These are phyloP conservation scores for Schizopygopsis malacanthus DNA, from an alignment of 2,797 vertebrate genomes.

Conservation along the genomic window DNA sequence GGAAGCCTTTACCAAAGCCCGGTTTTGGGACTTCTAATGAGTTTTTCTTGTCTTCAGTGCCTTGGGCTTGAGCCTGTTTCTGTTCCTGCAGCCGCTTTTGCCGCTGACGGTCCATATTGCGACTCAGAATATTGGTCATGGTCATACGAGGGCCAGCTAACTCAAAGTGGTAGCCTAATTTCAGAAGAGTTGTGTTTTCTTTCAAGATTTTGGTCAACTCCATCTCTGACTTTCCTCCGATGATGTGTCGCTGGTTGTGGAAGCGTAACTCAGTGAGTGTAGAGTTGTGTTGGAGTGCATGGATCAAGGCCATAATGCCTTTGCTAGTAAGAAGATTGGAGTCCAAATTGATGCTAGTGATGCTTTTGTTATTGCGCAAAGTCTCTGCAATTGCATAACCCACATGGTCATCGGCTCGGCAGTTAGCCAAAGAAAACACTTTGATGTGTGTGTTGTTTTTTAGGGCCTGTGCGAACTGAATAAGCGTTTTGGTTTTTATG, in stretches of 20 bases:
- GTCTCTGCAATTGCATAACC: constrained; percentile 91
- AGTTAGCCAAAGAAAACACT: constrained; percentile 91
- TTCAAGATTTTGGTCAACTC: constrained; percentile 95
- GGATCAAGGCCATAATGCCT: constrained; percentile 93
- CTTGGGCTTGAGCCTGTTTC: constrained; percentile 85
- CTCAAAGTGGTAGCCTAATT: constrained; percentile 97
- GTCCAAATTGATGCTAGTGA: constrained; percentile 94
- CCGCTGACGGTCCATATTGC: constrained; percentile 97
- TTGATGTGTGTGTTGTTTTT: constrained; percentile 89
- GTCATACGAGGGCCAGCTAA: constrained; percentile 96
- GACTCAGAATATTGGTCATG: constrained; percentile 93
- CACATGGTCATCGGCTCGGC: constrained; percentile 93
- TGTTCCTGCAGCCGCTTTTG: constrained; percentile 94
- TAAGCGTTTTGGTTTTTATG: constrained; percentile 91
- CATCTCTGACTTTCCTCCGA: constrained; percentile 97
- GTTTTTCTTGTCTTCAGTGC: constrained; percentile 84
- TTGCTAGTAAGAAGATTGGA: constrained; percentile 97
- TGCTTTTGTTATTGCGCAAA: constrained; percentile 87
- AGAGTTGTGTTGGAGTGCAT: constrained; percentile 89
- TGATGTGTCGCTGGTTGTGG: constrained; percentile 98
- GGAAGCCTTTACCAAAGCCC: constrained; percentile 72
- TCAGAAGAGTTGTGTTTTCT: constrained; percentile 93
- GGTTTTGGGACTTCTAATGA: constrained; percentile 84
- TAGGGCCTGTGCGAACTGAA: constrained; percentile 90
- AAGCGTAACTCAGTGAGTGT: constrained; percentile 94